Percentiles rank a stretch among this genome's conserved stretches.
Evolutionary conservation across 2,113 vertebrate genomes (phyloP).

Genomic region (Artemisiospiza belli): DNA sequence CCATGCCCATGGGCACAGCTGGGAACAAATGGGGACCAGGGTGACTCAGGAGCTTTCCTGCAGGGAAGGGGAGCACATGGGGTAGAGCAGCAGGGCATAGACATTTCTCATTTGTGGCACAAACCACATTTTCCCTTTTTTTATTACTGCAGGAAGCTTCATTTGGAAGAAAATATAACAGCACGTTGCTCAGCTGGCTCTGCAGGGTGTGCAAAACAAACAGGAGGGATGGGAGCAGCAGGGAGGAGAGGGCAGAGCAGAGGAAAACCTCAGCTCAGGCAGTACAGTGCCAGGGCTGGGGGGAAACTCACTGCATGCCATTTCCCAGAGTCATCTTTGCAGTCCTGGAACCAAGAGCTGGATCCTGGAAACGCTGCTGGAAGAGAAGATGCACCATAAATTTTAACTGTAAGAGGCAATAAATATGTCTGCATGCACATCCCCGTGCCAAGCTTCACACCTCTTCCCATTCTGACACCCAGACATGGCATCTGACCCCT

Average conservation of each 20-base stretch:
- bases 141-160: not conserved
- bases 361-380: not conserved
- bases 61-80: not conserved
- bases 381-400: not conserved
- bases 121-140: not conserved
- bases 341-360: not conserved
- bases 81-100: not conserved
- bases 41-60: not conserved
- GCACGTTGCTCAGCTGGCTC: fast-evolving
- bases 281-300: not conserved
- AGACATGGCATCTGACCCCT: not conserved
- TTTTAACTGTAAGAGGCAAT: not conserved
- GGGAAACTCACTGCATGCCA: not conserved
- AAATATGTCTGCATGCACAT: not conserved
- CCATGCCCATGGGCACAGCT: not conserved
- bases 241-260: not conserved
- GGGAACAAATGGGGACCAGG: not conserved
- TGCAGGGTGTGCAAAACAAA: not conserved
- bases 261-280: not conserved
- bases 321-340: not conserved
- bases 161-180: not conserved
- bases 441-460: not conserved
- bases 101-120: not conserved
- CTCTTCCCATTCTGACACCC: not conserved
- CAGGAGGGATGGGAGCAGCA: not conserved